phyloP scores from a whole-genome alignment of 53 echinoderm and acorn worm species.

The Paelopatides confundens region DNA sequence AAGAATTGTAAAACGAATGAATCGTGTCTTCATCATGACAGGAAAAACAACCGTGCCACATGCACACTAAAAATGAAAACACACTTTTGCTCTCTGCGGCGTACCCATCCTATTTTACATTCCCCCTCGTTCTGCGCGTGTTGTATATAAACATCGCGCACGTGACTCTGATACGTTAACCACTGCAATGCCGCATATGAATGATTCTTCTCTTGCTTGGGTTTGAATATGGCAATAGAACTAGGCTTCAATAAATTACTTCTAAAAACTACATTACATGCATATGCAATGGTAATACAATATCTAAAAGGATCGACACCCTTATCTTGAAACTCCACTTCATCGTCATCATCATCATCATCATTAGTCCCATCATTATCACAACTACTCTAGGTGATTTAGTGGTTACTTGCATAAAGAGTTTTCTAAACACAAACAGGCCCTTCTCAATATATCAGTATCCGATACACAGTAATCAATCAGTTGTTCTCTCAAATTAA shows the following conservation, averaged over 20 bases:
- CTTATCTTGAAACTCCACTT: background rate
- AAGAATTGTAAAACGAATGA: background rate
- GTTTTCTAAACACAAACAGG: background rate
- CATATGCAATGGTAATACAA: slow-evolving; percentile 62
- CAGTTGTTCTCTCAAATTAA: too few species aligned
- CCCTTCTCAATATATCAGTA: background rate
- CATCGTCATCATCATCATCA: too few species aligned
- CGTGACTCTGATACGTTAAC: too few species aligned
- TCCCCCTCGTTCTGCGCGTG: too few species aligned
- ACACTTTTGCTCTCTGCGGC: too few species aligned
- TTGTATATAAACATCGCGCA: too few species aligned
- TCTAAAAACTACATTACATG: slow-evolving; percentile 69
- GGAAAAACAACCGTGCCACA: background rate
- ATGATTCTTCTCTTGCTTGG: slow-evolving; percentile 58
- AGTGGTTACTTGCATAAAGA: too few species aligned
- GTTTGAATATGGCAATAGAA: slow-evolving; percentile 61
- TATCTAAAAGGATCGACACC: slow-evolving; percentile 70
- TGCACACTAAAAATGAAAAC: too few species aligned
- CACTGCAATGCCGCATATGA: too few species aligned
- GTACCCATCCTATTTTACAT: too few species aligned
- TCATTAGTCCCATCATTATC: too few species aligned
- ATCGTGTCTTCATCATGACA: slow-evolving; percentile 1
- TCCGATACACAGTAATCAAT: background rate
- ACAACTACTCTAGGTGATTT: too few species aligned
- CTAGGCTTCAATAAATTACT: slow-evolving; percentile 59